Conservation (phyloP, 37 sponge, comb jelly and placozoan species). For the Haliclona indistincta region DNA sequence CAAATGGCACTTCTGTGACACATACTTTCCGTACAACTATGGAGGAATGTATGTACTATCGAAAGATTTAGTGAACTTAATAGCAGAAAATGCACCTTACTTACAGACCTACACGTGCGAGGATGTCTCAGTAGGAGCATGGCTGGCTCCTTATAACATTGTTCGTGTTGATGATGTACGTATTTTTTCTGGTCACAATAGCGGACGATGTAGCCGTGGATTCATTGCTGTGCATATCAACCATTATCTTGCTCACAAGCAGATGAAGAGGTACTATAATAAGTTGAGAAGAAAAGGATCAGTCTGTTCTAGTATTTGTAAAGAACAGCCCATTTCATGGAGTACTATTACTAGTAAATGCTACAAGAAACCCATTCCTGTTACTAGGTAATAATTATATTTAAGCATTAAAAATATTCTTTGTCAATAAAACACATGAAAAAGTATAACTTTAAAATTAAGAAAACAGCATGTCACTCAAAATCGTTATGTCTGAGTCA, state of each 20-base stretch:
- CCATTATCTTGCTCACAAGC: neutral
- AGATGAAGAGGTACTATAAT: neutral
- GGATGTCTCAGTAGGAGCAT: conserved; percentile 64
- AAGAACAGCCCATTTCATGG: neutral
- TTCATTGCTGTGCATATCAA: conserved; percentile 3
- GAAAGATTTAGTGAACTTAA: conserved; percentile 23
- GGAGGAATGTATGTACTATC: conserved; percentile 65
- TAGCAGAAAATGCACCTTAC: conserved; percentile 18
- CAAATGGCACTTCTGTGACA: conserved; percentile 47
- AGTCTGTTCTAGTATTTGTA: neutral
- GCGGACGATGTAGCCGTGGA: conserved; percentile 1
- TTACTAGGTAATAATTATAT: too few relatives aligned
- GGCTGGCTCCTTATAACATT: conserved; percentile 60
- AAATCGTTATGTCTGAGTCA: too few relatives aligned
- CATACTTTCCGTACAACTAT: conserved; percentile 43
- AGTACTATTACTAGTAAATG: neutral
- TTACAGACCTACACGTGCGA: conserved; percentile 42
- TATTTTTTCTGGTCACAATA: neutral
- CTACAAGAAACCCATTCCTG: neutral
- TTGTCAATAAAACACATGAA: too few relatives aligned
- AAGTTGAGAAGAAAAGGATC: conserved; percentile 7
- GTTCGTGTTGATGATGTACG: conserved; percentile 26
- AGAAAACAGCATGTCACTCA: too few relatives aligned
- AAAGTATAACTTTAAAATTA: too few relatives aligned
- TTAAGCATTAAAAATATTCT: too few relatives aligned